Evolutionary conservation across 2,888 invertebrate genomes (phyloP), one percentile per base, ranked within the genome.

Genomic region (Lottia gigantea): DNA sequence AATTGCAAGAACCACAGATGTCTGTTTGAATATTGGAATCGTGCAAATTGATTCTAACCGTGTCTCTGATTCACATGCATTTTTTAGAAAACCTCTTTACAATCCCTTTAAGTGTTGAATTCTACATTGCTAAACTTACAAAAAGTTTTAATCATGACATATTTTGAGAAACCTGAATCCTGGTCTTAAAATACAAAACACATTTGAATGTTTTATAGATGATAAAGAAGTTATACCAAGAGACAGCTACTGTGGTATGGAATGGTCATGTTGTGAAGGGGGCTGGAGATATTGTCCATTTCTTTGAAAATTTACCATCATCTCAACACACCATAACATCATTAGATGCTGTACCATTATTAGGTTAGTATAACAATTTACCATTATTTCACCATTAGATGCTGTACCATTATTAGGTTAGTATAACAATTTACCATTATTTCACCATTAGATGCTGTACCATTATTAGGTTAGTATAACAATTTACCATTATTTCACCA

Each of bases 251-350:
- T n/a, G 89, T 96, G 67, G 93, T 95, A 63, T 98, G 96, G 97
- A 97, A 97, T 90, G 97, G 97, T 45, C 95, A 95, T 88, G 93
- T 94, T 8, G 91, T 94, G 0, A 92, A 91, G 68, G 95, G 95
- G 8, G 93, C 92, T 82, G 94, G 94, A 47, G 92, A 92, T 74
- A 95, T 98, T 71, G 93, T 95, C 83, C 94, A 95, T 83, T 97
- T 95, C 85, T 92, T 94, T 76, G 92, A 94, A 86, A 94, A 94
- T 77, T 90, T 97, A 71, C 97, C 97, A 2, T 89, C 93, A 0
- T 93, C 95, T 25, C 93, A 93, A 78, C 96, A 96, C 86, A 91
- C 90, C 3, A 84, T 96, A 65, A 92, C 91, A 75, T 94, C 94
- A 0, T 89, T 97, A 67, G 97, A 98, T 88, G 93, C 96, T 0